A percentile compares a stretch with the other conserved stretches of the same genome.
Conservation (phyloP, 2,113 vertebrate species). For the Sigmodon hispidus region DNA sequence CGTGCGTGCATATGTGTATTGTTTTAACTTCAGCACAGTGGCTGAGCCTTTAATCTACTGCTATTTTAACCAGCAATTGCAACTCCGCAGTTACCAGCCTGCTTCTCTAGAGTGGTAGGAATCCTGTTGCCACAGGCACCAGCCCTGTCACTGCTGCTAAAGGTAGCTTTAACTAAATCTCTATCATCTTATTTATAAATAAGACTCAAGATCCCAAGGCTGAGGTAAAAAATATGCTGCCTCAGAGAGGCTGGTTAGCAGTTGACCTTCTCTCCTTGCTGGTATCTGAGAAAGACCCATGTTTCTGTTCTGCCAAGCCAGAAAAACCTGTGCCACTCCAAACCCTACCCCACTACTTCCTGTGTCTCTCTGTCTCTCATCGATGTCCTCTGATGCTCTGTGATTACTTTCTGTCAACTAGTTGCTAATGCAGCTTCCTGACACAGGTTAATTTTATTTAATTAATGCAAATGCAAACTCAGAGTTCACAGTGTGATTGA, state of each 20-base stretch:
- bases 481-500: background rate
- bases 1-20: too few species aligned
- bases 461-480: background rate
- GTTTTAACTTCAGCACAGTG: background rate
- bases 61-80: background rate
- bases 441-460: background rate
- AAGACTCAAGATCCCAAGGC: background rate
- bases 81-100: background rate
- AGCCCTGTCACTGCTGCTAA: background rate
- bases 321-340: background rate
- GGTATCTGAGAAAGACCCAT: background rate
- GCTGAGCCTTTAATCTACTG: background rate
- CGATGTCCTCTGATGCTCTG: background rate
- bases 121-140: background rate
- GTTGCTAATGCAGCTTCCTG: background rate
- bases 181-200: background rate
- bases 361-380: background rate
- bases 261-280: background rate
- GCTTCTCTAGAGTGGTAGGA: background rate
- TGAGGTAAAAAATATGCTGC: background rate
- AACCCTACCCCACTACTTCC: background rate
- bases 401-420: background rate
- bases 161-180: background rate
- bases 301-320: background rate
- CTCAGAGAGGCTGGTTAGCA: background rate